A percentile compares a stretch with the other conserved stretches of the same genome.
phyloP scores from a whole-genome alignment of 2,888 invertebrate genomes.

The Spatulosminthurus flaviceps region DNA sequence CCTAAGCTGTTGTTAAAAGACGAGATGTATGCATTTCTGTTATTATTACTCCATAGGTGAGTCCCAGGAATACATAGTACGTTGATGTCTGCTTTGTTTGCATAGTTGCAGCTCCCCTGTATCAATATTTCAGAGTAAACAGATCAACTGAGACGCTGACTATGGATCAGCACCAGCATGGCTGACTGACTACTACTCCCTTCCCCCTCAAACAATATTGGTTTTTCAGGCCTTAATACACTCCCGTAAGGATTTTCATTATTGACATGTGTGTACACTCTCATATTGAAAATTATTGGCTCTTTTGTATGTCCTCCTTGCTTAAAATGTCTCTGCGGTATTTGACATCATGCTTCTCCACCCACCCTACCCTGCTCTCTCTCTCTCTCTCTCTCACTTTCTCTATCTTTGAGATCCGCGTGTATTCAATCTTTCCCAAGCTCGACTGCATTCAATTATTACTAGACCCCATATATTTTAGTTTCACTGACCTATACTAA shows the following conservation, averaged over 20 bases:
- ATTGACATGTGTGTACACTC: conserved; percentile 1
- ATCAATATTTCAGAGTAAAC: conserved; percentile 18
- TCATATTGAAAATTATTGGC: conserved; percentile 4
- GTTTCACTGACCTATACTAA: too few relatives aligned
- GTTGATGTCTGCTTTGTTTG: background rate
- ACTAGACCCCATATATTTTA: too few relatives aligned
- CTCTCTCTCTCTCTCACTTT: too few relatives aligned
- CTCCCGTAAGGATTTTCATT: background rate
- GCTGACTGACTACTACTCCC: background rate
- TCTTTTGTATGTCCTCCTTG: background rate
- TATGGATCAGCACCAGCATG: background rate
- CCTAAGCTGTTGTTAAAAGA: too few relatives aligned
- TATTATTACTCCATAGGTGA: too few relatives aligned
- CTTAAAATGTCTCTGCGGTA: background rate
- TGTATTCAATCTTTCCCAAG: too few relatives aligned
- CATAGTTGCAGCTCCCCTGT: conserved; percentile 8
- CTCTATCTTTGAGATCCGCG: too few relatives aligned
- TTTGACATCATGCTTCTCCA: background rate
- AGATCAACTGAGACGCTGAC: conserved; percentile 7
- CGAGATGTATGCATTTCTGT: too few relatives aligned
- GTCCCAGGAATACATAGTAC: background rate
- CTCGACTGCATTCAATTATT: too few relatives aligned
- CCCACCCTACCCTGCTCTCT: too few relatives aligned
- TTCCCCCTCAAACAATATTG: background rate
- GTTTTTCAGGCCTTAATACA: background rate